Evolutionary conservation across 2,888 invertebrate genomes (phyloP), one percentile per base, ranked within the genome.

Genomic region (Boloria euphrosyne): DNA sequence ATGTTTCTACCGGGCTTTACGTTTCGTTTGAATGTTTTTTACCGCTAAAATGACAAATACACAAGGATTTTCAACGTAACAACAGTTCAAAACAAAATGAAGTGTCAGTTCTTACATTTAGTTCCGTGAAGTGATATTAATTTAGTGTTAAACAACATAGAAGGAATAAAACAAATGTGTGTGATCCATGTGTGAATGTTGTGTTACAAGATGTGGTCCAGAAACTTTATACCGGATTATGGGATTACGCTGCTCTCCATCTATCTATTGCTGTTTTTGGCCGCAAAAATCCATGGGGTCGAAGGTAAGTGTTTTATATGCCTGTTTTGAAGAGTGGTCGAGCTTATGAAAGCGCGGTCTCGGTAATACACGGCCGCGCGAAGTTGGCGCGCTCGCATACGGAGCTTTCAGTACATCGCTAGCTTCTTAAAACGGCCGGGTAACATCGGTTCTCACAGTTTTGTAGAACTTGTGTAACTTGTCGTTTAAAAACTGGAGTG

Each of bases 171-270:
- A 90, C 90, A 90, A 92, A 92, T 92, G 92, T 91, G 91, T 92
- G 90, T 89, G 89, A 85, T 90, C 89, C 90, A 89, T 91, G 90
- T 91, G 93, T 92, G 89, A 89, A 90, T 93, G 92, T 93, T 90
- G 90, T 93, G 93, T 82, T 87, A 82, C 90, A 94, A 93, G 93
- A 94, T 94, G 94, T 94, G 94, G 94, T 94, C 94, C 93, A 94
- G 93, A 90, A 93, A 94, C 93, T 93, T 93, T 92, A 92, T 89
- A 92, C 93, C 93, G 94, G 94, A 94, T 93, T 94, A 94, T 93
- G 93, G 94, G 93, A 94, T 94, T 93, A 93, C 87, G 89, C 89
- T 93, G 89, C 86, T 92, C 84, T 85, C 84, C 76, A 76, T 91
- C 78, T 83, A 86, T 75, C 81, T 93, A 73, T 73, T 89, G 84